These are phyloP conservation scores for Malthinus flaveolus DNA, from an alignment of 2,888 invertebrate genomes.

Conservation along the genomic window DNA sequence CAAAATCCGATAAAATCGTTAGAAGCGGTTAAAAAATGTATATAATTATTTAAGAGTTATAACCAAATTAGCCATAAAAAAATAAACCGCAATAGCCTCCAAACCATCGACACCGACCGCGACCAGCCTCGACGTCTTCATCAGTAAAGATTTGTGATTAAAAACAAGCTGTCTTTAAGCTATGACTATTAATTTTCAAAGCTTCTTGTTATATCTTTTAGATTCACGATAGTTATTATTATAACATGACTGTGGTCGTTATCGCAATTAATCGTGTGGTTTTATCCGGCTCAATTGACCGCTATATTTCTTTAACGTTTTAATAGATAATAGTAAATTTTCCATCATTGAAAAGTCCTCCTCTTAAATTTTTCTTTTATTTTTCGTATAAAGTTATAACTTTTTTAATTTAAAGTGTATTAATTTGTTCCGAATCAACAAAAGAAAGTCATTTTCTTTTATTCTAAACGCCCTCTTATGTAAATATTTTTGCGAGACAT, in stretches of 20 bases:
- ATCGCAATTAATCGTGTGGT: slow-evolving; percentile 50
- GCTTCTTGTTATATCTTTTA: not conserved
- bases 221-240: not conserved
- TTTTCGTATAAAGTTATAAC: no score
- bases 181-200: slow-evolving; percentile 1
- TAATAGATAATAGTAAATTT: slow-evolving; percentile 9
- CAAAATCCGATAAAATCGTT: not conserved
- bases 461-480: no score
- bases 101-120: no score
- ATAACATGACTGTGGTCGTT: slow-evolving; percentile 45
- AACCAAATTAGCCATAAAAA: not conserved
- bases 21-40: not conserved
- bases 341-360: no score
- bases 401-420: no score
- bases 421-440: no score
- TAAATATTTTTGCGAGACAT: no score
- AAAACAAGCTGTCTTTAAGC: slow-evolving; percentile 1
- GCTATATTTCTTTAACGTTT: slow-evolving; percentile 15
- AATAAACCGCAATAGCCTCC: not conserved
- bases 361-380: no score
- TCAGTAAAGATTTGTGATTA: slow-evolving; percentile 1
- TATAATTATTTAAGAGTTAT: not conserved
- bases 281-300: slow-evolving; percentile 39
- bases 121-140: not conserved
- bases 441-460: no score